Conservation (phyloP, 92 coral and sea anemone genomes). For the Phenganax stokvisi region DNA sequence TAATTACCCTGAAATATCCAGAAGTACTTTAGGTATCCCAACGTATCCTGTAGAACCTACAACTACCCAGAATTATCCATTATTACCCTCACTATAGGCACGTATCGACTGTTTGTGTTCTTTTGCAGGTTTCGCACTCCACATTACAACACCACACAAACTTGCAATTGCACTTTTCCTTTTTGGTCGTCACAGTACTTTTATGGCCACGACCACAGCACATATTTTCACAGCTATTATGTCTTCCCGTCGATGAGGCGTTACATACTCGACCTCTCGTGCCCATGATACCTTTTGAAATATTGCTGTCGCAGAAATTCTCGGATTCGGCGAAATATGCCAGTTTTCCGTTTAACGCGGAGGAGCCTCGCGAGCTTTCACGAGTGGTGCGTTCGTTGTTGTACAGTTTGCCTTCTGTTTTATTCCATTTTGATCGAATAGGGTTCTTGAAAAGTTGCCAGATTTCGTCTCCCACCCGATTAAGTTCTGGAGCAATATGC, state of each 20-base stretch:
- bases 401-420: neutral
- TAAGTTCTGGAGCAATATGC: conserved; percentile 72
- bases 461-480: conserved; percentile 53
- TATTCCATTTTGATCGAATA: conserved; percentile 39
- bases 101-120: conserved; percentile 56
- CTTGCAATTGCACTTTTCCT: conserved; percentile 74
- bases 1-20: neutral
- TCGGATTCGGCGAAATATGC: conserved; percentile 59
- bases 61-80: neutral
- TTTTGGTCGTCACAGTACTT: conserved; percentile 40
- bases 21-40: neutral
- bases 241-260: conserved; percentile 42
- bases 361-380: neutral
- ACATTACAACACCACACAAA: conserved; percentile 94
- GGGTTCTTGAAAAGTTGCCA: conserved; percentile 65
- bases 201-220: conserved; percentile 75
- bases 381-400: neutral
- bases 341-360: conserved; percentile 31
- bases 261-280: conserved; percentile 70
- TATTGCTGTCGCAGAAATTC: conserved; percentile 65
- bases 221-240: conserved; percentile 65
- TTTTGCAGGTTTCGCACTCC: conserved; percentile 62
- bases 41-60: neutral
- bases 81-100: conserved; percentile 37
- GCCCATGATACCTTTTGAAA: conserved; percentile 60